Conservation (phyloP, 2,888 invertebrate genomes). For the Drosophila parthenogenetica region DNA sequence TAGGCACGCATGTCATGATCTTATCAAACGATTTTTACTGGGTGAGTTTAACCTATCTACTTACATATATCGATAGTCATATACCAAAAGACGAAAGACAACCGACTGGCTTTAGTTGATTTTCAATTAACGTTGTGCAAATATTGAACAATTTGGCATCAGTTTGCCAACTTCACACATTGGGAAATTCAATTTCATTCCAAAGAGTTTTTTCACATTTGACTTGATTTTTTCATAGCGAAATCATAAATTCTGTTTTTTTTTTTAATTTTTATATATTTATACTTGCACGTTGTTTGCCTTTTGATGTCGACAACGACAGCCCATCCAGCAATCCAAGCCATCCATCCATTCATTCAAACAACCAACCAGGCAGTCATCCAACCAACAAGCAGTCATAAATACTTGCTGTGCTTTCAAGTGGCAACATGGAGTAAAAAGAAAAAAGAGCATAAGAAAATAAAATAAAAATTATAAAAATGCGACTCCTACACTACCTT, state of each 20-base stretch:
- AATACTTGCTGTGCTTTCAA: constrained; percentile 78
- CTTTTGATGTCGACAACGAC: constrained; percentile 68
- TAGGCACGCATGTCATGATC: constrained; percentile 60
- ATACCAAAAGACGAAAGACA: too few relatives aligned
- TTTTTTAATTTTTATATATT: constrained; percentile 34
- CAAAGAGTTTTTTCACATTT: constrained; percentile 36
- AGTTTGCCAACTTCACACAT: constrained; percentile 44
- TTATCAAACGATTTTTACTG: constrained; percentile 67
- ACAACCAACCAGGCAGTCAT: constrained; percentile 50
- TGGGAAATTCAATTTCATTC: constrained; percentile 66
- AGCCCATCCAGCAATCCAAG: constrained; percentile 37
- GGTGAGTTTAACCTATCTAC: constrained; percentile 50
- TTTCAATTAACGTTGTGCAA: constrained; percentile 65
- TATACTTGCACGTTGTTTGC: constrained; percentile 40
- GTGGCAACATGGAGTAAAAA: constrained; percentile 59
- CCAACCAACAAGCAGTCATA: constrained; percentile 65
- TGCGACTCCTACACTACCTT: constrained; percentile 68
- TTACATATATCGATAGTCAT: neutral
- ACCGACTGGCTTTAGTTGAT: constrained; percentile 48
- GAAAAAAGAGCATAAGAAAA: constrained; percentile 33
- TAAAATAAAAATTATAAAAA: constrained; percentile 66
- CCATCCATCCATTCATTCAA: constrained; percentile 27
- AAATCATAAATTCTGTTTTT: constrained; percentile 51
- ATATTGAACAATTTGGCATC: constrained; percentile 50
- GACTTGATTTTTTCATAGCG: constrained; percentile 62